phyloP scores from a whole-genome alignment of 2,797 vertebrate genomes.

The Hypotaenidia okinawae region DNA sequence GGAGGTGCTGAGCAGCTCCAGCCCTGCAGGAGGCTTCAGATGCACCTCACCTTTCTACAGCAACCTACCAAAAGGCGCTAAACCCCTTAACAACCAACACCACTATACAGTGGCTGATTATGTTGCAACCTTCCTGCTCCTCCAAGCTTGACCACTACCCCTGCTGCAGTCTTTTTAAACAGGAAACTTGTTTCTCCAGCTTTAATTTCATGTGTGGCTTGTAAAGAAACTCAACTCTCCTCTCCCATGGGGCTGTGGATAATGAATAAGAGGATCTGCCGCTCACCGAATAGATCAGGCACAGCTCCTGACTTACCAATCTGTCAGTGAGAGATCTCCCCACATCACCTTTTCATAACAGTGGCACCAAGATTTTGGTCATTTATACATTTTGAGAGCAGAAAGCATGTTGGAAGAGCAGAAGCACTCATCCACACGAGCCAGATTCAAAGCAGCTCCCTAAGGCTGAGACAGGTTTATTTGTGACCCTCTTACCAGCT shows the following conservation, averaged over 20 bases:
- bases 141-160: background rate
- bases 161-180: background rate
- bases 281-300: accelerated
- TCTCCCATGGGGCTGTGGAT: background rate
- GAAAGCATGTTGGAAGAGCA: background rate
- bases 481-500: background rate
- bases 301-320: accelerated
- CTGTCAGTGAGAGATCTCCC: background rate
- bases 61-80: background rate
- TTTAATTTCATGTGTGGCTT: background rate
- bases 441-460: background rate
- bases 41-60: background rate
- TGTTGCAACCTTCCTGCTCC: background rate
- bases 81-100: background rate
- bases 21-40: background rate
- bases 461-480: background rate
- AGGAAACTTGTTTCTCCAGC: background rate
- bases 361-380: background rate
- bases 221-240: background rate
- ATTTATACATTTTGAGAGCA: accelerated
- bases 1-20: background rate
- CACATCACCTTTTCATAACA: accelerated
- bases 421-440: background rate
- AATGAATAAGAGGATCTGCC: background rate
- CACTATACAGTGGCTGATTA: background rate